phyloP scores from a whole-genome alignment of 1,140 invertebrate genomes.

The Dermatophagoides farinae region DNA sequence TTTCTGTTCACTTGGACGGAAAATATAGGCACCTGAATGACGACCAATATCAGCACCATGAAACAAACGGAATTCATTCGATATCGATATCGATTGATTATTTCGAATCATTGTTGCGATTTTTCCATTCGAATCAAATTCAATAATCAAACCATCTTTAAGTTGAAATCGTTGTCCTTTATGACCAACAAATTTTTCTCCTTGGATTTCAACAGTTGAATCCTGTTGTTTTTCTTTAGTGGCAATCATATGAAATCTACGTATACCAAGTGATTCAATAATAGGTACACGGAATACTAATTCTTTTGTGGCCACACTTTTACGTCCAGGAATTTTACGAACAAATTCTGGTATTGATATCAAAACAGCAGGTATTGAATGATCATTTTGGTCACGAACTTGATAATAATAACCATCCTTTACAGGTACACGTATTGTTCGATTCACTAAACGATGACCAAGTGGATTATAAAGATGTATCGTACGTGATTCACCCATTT shows the following conservation, averaged over 20 bases:
- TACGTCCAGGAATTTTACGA: slow-evolving; percentile 24
- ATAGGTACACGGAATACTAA: slow-evolving; percentile 25
- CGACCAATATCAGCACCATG: slow-evolving; percentile 4
- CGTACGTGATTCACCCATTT: slow-evolving; percentile 37
- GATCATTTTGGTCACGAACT: slow-evolving; percentile 38
- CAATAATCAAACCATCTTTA: slow-evolving; percentile 6
- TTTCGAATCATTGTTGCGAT: slow-evolving; percentile 19
- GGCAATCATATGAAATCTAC: slow-evolving; percentile 23
- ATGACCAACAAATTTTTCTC: background rate
- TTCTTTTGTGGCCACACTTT: slow-evolving; percentile 24
- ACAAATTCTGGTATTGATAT: slow-evolving; percentile 21
- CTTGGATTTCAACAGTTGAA: background rate
- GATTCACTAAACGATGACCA: slow-evolving; percentile 34
- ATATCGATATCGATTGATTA: slow-evolving; percentile 1
- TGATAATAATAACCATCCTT: slow-evolving; percentile 32
- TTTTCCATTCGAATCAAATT: slow-evolving; percentile 13
- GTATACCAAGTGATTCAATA: slow-evolving; percentile 29
- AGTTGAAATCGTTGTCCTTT: background rate
- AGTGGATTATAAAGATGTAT: slow-evolving; percentile 62
- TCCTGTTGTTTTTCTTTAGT: background rate
- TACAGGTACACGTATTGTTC: slow-evolving; percentile 46
- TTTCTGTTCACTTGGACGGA: slow-evolving; percentile 22
- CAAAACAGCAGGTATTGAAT: slow-evolving; percentile 25
- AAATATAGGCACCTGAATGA: slow-evolving; percentile 32
- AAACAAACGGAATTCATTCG: slow-evolving; percentile 11